Evolutionary conservation across 2,888 invertebrate genomes (phyloP).

Genomic region (Onchidella celtica): DNA sequence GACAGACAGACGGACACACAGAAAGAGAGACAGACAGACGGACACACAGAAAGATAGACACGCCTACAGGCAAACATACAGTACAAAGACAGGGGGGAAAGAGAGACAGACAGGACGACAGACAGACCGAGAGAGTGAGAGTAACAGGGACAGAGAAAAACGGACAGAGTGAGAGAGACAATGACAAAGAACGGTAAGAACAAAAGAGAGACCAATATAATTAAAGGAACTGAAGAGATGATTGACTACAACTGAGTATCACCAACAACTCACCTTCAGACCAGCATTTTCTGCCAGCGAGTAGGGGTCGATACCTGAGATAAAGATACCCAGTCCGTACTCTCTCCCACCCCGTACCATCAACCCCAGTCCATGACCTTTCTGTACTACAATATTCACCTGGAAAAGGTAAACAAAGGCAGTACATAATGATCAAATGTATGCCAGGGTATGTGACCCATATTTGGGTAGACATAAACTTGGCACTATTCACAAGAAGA

Average conservation of each 20-base stretch:
- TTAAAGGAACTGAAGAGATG: no score
- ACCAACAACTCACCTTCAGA: conserved; percentile 76
- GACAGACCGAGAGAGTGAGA: not conserved
- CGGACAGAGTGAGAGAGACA: not conserved
- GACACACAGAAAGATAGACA: no score
- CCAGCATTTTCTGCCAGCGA: conserved; percentile 95
- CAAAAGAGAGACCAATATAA: no score
- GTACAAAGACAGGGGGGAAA: not conserved
- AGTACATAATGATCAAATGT: no score
- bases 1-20: no score
- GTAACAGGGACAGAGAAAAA: not conserved
- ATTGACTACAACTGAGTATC: no score
- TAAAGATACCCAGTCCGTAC: conserved; percentile 96
- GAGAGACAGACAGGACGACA: not conserved
- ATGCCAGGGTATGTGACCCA: no score
- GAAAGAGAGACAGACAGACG: no score
- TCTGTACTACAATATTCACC: conserved; percentile 78
- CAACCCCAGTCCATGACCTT: conserved; percentile 89
- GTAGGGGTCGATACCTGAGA: conserved; percentile 96
- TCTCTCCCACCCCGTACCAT: conserved; percentile 97
- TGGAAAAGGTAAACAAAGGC: conserved; percentile 78
- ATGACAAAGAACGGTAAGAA: not conserved
- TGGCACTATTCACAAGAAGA: no score
- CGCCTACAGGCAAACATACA: no score
- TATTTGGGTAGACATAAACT: no score